Evolutionary conservation across 2,113 vertebrate species (phyloP).

Genomic region (Labrus mixtus): DNA sequence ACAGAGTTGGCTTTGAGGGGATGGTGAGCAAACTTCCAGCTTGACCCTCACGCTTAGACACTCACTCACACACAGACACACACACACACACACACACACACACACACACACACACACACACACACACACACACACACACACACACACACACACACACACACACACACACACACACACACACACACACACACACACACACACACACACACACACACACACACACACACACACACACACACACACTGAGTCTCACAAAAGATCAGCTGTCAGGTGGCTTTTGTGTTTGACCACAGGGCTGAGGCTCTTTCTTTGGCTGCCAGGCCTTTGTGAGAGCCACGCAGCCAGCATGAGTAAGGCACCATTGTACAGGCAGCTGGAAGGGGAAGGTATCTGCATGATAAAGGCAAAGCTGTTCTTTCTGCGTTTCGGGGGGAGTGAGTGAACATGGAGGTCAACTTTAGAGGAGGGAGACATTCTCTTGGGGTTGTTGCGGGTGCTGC

Average conservation of each 20-base stretch:
- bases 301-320: constrained; percentile 66
- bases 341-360: constrained; percentile 72
- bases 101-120: constrained; percentile 8
- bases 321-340: constrained; percentile 79
- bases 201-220: not conserved
- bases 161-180: constrained; percentile 14
- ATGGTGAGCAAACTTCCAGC: constrained; percentile 90
- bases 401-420: constrained; percentile 81
- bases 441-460: constrained; percentile 74
- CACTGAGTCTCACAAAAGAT: constrained; percentile 53
- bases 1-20: constrained; percentile 98
- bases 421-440: constrained; percentile 49
- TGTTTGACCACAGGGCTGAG: constrained; percentile 55
- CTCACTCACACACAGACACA: constrained; percentile 15
- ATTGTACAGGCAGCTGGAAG: constrained; percentile 84
- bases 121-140: constrained; percentile 3
- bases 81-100: too few relatives aligned
- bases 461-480: constrained; percentile 46
- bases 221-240: constrained; percentile 18
- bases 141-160: constrained; percentile 14
- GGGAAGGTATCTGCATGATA: constrained; percentile 83
- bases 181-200: constrained; percentile 15
- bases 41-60: constrained; percentile 24
- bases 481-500: constrained; percentile 26
- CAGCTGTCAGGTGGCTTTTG: constrained; percentile 76